phyloP scores from a whole-genome alignment of 2,113 vertebrate species.

The Chrysochloris asiatica region DNA sequence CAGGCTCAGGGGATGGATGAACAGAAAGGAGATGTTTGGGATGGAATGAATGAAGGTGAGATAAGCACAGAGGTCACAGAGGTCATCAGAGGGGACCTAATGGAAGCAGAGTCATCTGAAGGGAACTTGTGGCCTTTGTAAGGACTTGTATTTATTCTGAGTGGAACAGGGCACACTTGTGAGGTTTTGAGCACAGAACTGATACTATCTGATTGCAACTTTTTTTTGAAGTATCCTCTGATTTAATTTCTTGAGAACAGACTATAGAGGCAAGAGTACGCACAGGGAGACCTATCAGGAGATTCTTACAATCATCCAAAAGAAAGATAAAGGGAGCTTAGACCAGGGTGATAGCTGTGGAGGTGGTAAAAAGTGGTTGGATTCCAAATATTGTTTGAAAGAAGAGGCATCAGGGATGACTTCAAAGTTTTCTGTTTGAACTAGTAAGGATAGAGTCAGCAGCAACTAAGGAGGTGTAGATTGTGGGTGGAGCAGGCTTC shows the following conservation, averaged over 20 bases:
- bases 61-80: not conserved
- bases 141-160: not conserved
- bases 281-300: not conserved
- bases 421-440: not conserved
- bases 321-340: not conserved
- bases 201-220: not conserved
- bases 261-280: not conserved
- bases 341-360: not conserved
- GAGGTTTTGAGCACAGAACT: constrained; percentile 1
- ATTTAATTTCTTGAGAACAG: not conserved
- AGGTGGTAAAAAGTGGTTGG: not conserved
- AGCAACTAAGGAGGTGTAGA: not conserved
- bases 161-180: not conserved
- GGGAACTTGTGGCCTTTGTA: not conserved
- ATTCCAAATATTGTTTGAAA: not conserved
- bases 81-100: not conserved
- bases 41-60: not conserved
- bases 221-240: constrained; percentile 29
- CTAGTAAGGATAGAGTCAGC: not conserved
- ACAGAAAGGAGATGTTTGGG: not conserved
- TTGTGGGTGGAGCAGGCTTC: not conserved
- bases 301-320: not conserved
- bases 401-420: not conserved
- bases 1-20: not conserved
- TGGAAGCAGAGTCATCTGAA: not conserved